These are phyloP conservation scores for Ariolimax columbianus DNA, from an alignment of 2,888 invertebrate species.

Conservation along the genomic window DNA sequence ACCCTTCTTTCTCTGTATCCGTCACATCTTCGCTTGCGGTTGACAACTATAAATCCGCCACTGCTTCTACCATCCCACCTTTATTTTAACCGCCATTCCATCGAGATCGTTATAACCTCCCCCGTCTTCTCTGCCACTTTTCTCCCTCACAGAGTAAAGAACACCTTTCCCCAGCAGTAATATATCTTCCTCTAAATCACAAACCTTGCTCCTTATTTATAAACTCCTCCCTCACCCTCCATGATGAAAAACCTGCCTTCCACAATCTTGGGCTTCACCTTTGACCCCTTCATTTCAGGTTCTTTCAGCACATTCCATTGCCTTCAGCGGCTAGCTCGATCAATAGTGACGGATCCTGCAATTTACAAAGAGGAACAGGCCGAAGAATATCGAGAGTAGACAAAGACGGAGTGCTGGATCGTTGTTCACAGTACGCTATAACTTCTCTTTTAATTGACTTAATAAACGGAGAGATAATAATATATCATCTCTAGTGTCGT, in stretches of 20 bases:
- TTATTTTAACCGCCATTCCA: no score
- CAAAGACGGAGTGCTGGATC: not conserved
- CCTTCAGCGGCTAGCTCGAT: conserved; percentile 12
- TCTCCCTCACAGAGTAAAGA: no score
- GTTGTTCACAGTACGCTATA: not conserved
- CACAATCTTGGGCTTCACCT: conserved; percentile 4
- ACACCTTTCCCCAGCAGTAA: not conserved
- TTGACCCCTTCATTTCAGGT: conserved; percentile 33
- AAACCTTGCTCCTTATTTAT: not conserved
- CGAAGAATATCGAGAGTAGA: not conserved
- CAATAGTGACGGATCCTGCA: conserved; percentile 32
- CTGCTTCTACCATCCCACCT: no score
- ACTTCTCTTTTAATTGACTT: not conserved
- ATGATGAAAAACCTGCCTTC: not conserved
- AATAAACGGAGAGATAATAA: not conserved
- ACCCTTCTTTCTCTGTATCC: no score
- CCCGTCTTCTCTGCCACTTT: not conserved
- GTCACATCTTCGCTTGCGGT: no score
- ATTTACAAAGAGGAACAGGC: conserved; percentile 34
- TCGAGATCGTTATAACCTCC: no score
- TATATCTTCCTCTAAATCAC: not conserved
- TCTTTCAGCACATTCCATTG: conserved; percentile 28
- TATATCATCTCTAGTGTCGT: no score
- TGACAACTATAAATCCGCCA: no score
- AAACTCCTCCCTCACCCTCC: not conserved